Evolutionary conservation across 2,888 invertebrate genomes (phyloP), one percentile per base, ranked within the genome.

Genomic region (Spicauda simplicius): DNA sequence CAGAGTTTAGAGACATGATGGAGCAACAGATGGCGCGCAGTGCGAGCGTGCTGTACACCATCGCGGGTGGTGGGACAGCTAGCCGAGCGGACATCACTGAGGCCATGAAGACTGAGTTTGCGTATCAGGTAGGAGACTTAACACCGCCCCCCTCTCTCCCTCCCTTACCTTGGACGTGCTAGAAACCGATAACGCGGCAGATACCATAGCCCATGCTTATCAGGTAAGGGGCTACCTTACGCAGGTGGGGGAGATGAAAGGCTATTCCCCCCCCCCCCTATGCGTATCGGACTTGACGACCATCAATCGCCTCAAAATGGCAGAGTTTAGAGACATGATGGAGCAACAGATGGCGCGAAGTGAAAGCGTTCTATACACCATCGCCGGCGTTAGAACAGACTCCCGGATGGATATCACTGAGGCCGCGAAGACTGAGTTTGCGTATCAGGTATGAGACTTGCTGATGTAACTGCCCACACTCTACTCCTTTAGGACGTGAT

Each of bases 251-350:
- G n/a, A n/a, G n/a, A n/a, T n/a, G n/a, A n/a, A n/a, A n/a, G n/a
- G n/a, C n/a, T n/a, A n/a, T n/a, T n/a, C 25, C 5, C n/a, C n/a
- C n/a, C n/a, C n/a, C n/a, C n/a, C n/a, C n/a, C 85, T 95, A 6
- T 96, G 96, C 12, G 96, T 12, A 95, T 96, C 71, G 85, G 96
- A 96, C 16, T 95, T 95, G 0, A 94, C 95, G 0, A 87, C 96
- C 45, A 96, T 95, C 83, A 96, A 96, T 77, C 90, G 94, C 52
- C 85, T 95, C 25, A 94, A 95, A 74, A 95, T 96, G 94, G 92
- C 94, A 12, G 95, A 96, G 80, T 91, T 96, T 64, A 86, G 94
- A 0, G 93, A 94, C 7, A 91, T 96, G 86, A 94, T 96, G 81
- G 90, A 90, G 56, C 93, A 94, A 64, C 93, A 93, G 70, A 91